Evolutionary conservation across 2,113 vertebrate species (phyloP).

Genomic region (Oreocharis arfaki): DNA sequence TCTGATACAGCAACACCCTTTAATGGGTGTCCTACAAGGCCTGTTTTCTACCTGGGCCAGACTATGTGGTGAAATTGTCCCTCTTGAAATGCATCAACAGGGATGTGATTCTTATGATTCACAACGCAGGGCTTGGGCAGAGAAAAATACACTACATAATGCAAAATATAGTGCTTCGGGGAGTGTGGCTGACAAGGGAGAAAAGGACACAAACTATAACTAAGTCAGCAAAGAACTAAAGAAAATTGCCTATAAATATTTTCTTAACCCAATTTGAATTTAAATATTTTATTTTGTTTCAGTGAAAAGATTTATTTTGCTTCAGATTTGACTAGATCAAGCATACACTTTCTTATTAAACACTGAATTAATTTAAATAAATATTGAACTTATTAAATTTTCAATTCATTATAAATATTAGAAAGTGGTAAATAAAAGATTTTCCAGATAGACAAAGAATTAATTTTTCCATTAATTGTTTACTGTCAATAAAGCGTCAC

Average conservation of each 20-base stretch:
- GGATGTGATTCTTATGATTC: not conserved
- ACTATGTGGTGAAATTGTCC: not conserved
- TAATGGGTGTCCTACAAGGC: not conserved
- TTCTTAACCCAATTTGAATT: not conserved
- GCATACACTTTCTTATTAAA: not conserved
- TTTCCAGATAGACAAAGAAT: not conserved
- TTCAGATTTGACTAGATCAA: not conserved
- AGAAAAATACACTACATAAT: not conserved
- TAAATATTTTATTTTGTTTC: not conserved
- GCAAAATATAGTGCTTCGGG: not conserved
- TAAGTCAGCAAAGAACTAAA: not conserved
- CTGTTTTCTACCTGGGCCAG: not conserved
- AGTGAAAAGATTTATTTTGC: not conserved
- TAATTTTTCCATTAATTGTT: not conserved
- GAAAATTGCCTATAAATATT: constrained; percentile 2
- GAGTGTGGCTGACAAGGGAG: not conserved
- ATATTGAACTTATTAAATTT: not conserved
- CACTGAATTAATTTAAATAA: not conserved
- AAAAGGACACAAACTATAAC: not conserved
- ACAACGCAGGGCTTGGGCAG: not conserved
- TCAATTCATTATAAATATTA: not conserved
- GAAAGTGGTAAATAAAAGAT: not conserved
- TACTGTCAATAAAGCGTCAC: not conserved
- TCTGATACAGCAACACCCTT: not conserved
- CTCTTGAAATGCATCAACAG: not conserved